Evolutionary conservation across 2,797 vertebrate species (phyloP).

Genomic region (Danio choprae): DNA sequence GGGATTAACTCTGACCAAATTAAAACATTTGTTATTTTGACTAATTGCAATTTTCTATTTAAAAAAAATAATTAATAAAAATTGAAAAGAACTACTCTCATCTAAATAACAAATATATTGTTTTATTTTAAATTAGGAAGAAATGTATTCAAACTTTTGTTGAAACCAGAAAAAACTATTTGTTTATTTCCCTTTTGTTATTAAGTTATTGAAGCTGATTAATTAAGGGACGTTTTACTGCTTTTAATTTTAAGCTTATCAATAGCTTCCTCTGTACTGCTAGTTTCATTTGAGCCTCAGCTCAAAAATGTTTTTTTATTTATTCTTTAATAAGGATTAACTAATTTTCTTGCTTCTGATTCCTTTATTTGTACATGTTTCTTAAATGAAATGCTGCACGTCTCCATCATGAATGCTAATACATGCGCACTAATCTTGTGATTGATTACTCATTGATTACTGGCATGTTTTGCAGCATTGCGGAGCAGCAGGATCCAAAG

Average conservation of each 20-base stretch:
- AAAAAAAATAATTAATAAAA: too few relatives aligned
- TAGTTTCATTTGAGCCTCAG: background rate
- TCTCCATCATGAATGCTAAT: background rate
- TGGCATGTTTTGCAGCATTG: slow-evolving; percentile 80
- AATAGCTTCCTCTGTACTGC: background rate
- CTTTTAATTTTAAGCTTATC: background rate
- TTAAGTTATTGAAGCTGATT: background rate
- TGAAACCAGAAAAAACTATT: too few relatives aligned
- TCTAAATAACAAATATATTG: too few relatives aligned
- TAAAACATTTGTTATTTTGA: too few relatives aligned
- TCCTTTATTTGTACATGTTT: too few relatives aligned
- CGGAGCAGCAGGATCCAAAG: slow-evolving; percentile 90
- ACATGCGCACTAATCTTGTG: background rate
- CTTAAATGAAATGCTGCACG: too few relatives aligned
- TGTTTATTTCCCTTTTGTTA: background rate
- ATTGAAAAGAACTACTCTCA: too few relatives aligned
- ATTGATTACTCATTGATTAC: background rate
- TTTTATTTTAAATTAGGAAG: too few relatives aligned
- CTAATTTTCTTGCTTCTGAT: background rate
- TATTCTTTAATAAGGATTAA: background rate
- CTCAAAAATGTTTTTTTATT: background rate
- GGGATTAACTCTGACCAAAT: too few relatives aligned
- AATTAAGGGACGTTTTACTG: background rate
- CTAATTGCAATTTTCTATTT: too few relatives aligned
- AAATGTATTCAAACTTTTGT: too few relatives aligned